Evolutionary conservation across 2,888 invertebrate genomes (phyloP).

Genomic region (Bruchidius siliquastri): DNA sequence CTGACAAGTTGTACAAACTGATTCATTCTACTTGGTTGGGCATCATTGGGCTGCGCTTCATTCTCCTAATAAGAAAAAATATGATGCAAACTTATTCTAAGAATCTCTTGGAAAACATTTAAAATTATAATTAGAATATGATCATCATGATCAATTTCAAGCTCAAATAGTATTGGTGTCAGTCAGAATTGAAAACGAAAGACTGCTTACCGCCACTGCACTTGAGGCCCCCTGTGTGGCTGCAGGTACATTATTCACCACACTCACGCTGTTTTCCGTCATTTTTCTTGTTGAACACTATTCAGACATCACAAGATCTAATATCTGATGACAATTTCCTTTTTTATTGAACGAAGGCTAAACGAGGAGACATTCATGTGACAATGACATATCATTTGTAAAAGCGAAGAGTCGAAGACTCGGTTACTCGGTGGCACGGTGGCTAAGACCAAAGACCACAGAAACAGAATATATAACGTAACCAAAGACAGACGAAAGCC

Average conservation of each 20-base stretch:
- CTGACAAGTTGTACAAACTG: constrained; percentile 81
- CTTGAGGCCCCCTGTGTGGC: neutral
- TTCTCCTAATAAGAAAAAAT: constrained; percentile 18
- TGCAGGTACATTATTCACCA: neutral
- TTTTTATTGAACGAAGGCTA: neutral
- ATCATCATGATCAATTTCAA: neutral
- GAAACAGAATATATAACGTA: too few species aligned
- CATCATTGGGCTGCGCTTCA: constrained; percentile 26
- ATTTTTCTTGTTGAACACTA: neutral
- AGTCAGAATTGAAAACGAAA: too few species aligned
- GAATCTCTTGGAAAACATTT: neutral
- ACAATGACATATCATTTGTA: neutral
- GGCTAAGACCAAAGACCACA: too few species aligned
- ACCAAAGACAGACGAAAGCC: too few species aligned
- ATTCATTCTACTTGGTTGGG: constrained; percentile 64
- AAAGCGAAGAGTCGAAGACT: neutral
- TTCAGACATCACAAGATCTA: neutral
- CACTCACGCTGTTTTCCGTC: neutral
- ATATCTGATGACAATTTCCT: neutral
- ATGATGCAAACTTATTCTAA: neutral
- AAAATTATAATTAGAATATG: neutral
- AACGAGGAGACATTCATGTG: neutral
- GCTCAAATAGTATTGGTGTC: too few species aligned
- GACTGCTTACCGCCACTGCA: neutral
- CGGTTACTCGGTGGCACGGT: too few species aligned